phyloP scores from a whole-genome alignment of 30 jellyfish, hydroid and myxozoan genomes.

The Aurelia coerulea region DNA sequence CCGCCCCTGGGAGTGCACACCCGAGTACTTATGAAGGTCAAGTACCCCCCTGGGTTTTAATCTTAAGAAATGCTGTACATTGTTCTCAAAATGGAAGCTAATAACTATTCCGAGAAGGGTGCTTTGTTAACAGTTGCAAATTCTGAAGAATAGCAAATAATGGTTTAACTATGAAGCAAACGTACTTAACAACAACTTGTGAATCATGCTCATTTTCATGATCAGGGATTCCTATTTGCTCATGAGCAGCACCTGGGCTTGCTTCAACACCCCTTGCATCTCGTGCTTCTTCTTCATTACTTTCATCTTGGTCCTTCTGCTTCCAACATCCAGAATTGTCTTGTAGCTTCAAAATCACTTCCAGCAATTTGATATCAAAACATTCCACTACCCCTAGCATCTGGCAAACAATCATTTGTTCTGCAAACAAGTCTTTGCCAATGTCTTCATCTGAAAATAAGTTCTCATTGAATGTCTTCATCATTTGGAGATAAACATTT shows the following conservation, averaged over 20 bases:
- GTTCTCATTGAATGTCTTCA: slow-evolving; percentile 2
- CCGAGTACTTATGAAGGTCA: too few species aligned
- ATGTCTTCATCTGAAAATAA: slow-evolving; percentile 3
- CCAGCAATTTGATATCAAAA: slow-evolving; percentile 41
- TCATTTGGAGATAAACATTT: slow-evolving; percentile 50
- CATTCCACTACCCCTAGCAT: slow-evolving; percentile 69
- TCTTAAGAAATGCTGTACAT: too few species aligned
- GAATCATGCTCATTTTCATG: not conserved
- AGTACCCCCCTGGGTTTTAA: too few species aligned
- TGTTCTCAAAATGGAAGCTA: too few species aligned
- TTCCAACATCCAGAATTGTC: slow-evolving; percentile 71
- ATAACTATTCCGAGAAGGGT: too few species aligned
- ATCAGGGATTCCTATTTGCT: not conserved
- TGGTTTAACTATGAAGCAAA: not conserved
- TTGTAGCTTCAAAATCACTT: slow-evolving; percentile 30
- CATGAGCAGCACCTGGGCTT: not conserved
- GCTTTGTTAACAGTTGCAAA: too few species aligned
- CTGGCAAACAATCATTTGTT: slow-evolving; percentile 65
- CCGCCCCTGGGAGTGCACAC: too few species aligned
- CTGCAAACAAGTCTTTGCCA: slow-evolving; percentile 66
- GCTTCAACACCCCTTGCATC: not conserved
- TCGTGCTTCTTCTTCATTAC: slow-evolving; percentile 15
- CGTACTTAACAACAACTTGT: slow-evolving; percentile 11
- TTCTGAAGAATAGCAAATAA: too few species aligned
- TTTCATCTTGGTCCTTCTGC: slow-evolving; percentile 31